Conservation (phyloP, 2,797 vertebrate genomes). For the Thripadectes ignobilis region DNA sequence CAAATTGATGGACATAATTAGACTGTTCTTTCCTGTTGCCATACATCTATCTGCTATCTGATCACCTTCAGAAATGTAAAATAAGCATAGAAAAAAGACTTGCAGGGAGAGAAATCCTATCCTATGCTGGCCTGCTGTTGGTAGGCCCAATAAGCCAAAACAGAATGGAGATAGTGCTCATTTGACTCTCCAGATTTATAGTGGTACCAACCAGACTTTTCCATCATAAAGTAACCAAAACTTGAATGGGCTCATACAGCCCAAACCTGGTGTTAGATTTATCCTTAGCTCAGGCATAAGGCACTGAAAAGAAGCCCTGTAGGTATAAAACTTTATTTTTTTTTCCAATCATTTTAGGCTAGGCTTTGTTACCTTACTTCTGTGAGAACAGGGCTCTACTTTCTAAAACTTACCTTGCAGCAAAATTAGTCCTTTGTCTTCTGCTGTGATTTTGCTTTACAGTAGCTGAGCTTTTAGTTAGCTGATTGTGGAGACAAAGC, state of each 20-base stretch:
- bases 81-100: neutral
- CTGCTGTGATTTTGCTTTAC: neutral
- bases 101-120: neutral
- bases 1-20: neutral
- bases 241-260: neutral
- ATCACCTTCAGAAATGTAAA: conserved; percentile 34
- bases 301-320: neutral
- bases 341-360: neutral
- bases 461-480: neutral
- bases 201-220: neutral
- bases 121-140: neutral
- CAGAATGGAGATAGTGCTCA: neutral
- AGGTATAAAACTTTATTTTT: neutral
- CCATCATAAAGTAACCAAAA: neutral
- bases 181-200: neutral
- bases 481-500: neutral
- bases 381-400: neutral
- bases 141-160: conserved; percentile 9
- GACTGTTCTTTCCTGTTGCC: neutral
- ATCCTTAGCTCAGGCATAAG: neutral
- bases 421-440: neutral
- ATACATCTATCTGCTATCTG: neutral
- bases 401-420: neutral
- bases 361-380: neutral
- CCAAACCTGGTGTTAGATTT: neutral